Conservation (phyloP, 2,888 invertebrate genomes). For the Rhagium mordax region DNA sequence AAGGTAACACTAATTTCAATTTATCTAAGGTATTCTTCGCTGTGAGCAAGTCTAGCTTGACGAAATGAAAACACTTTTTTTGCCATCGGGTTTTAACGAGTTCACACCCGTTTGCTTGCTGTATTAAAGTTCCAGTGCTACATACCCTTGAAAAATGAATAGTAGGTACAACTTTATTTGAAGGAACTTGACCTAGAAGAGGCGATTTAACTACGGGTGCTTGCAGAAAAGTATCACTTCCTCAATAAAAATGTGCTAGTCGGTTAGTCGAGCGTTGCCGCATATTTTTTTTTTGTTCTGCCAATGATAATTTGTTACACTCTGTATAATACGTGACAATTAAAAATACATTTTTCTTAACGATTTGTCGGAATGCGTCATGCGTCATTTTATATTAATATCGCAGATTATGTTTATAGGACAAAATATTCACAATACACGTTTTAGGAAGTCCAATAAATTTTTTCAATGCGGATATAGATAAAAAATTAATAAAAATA, state of each 20-base stretch:
- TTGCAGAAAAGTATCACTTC: background rate
- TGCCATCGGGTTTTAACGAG: background rate
- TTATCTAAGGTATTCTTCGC: background rate
- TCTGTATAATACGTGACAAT: too few relatives aligned
- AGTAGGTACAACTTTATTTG: background rate
- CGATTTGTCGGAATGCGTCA: too few relatives aligned
- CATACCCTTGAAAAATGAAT: conserved; percentile 3
- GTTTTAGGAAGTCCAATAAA: background rate
- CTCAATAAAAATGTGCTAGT: background rate
- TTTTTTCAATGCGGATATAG: background rate
- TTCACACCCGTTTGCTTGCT: background rate
- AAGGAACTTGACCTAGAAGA: conserved; percentile 5
- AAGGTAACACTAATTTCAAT: background rate
- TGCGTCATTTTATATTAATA: background rate
- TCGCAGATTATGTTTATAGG: background rate
- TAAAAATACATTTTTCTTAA: too few relatives aligned
- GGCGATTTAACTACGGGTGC: background rate
- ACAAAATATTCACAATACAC: background rate
- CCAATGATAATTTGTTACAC: too few relatives aligned
- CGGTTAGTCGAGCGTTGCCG: background rate
- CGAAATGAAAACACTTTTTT: background rate
- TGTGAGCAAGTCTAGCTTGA: background rate
- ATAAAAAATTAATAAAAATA: conserved; percentile 1
- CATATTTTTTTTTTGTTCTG: too few relatives aligned
- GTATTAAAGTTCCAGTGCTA: background rate